phyloP scores from a whole-genome alignment of 2,113 vertebrate genomes.

The Burhinus bistriatus region DNA sequence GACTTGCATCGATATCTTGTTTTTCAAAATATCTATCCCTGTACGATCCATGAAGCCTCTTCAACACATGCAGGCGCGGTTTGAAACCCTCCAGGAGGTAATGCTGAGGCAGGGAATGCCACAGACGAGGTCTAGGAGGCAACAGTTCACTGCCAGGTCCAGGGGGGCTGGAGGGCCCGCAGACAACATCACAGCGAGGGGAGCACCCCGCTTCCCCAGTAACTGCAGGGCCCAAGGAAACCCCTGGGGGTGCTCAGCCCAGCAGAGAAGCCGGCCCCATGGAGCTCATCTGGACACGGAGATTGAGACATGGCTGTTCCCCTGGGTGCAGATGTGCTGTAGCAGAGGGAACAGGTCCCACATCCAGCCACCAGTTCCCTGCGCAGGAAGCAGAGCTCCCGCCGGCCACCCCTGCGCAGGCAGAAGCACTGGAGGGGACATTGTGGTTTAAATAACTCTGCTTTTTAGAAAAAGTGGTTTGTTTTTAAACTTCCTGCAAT shows the following conservation, averaged over 20 bases:
- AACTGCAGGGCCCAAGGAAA: background rate
- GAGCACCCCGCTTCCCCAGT: rapidly evolving
- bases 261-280: rapidly evolving
- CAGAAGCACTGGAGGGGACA: background rate
- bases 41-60: background rate
- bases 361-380: rapidly evolving
- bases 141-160: rapidly evolving
- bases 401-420: rapidly evolving
- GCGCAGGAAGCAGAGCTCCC: background rate
- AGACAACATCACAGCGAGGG: too few species aligned
- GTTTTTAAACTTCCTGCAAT: background rate
- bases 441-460: rapidly evolving
- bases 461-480: background rate
- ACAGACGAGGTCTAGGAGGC: rapidly evolving
- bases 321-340: rapidly evolving
- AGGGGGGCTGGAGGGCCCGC: too few species aligned
- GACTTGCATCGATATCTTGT: constrained; percentile 38
- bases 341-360: background rate
- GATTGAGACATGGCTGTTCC: rapidly evolving
- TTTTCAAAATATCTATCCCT: constrained; percentile 1
- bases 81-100: background rate
- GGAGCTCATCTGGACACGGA: rapidly evolving
- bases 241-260: background rate
- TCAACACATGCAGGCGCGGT: rapidly evolving
- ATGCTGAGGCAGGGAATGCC: rapidly evolving